Evolutionary conservation across 2,888 invertebrate genomes (phyloP), one percentile per base, ranked within the genome.

Genomic region (Falcaria lacertinaria): DNA sequence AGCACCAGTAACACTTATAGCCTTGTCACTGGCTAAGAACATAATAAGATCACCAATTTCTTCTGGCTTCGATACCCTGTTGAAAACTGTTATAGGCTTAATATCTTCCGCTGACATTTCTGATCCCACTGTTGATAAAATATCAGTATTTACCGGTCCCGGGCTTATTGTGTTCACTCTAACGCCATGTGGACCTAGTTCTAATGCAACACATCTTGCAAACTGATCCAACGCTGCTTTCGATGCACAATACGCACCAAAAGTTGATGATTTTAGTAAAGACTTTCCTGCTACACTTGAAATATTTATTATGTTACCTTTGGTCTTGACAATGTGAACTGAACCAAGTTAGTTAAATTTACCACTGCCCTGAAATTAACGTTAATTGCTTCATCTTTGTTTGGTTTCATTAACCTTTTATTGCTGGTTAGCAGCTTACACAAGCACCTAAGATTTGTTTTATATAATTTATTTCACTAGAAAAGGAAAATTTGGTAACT

Each of bases 101-200:
- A 48, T 11, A 0, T 38, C 15, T 0, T 60, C 53, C 43, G 35
- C 44, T 2, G 15, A 15, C 0, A 19, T 11, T 2, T 42, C 22
- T 1, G 41, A 3, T 1, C 49, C 50, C 7, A 49, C 16, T 39
- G 45, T 45, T 0, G 44, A 43, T 0, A 50, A 92, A 89, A 82
- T 48, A 94, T 70, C 57, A 2, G 97, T 73, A 3, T 33, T 42
- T 0, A 70, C 69, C 0, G 64, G 67, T 1, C 73, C 74, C 15
- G 74, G 74, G 28, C 64, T 71, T 0, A 74, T 47, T 1, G 54
- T 44, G 35, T 75, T 74, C 0, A 96, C 96, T 38, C 97, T 89
- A 0, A 97, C 94, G 46, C 93, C 91, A 64, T 92, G 91, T 0
- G 89, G 50, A 15, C 94, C 94, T 32, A 96, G 74, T 63, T 95